Evolutionary conservation across 37 sponge, comb jelly and placozoan species (phyloP), one percentile per base, ranked within the genome.

Genomic region (Aphrocallistes beatrix): DNA sequence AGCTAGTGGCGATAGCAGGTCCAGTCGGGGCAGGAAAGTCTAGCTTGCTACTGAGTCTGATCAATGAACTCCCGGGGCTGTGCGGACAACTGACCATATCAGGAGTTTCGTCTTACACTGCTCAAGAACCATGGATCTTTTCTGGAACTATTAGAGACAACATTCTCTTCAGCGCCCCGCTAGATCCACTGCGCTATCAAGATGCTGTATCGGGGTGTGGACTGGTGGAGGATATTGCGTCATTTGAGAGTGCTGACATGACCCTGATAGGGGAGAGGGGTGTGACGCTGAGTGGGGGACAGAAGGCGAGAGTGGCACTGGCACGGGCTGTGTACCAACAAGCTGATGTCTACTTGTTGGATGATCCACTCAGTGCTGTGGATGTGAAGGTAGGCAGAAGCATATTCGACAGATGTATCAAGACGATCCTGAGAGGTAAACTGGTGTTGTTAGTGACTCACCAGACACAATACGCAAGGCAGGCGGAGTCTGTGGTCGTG

Each of bases 301-400:
- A 87, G 82, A 87, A 87, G 51, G 51, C 82, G 50, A 9, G 87
- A 34, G 87, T 87, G 23, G 81, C 87, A 1, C 87, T 87, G 25
- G 87, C 87, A 19, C 39, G 85, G 10, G 39, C 85, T 47, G 85
- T 51, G 28, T 84, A 84, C 42, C 36, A 51, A 10, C 9, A 84
- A 39, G 85, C 85, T 51, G 85, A 38, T 36, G 69, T 84, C 16
- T 84, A 84, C 85, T 23, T 84, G 30, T 37, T 84, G 6, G 85
- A 84, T 84, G 85, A 84, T 42, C 85, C 85, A 13, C 37, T 87
- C 8, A 84, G 85, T 42, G 69, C 85, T 42, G 85, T 84, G 19
- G 85, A 84, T 36, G 39, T 21, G 8, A 21, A 81, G 23, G 85
- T 84, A 23, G 85, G 51, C 16, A 38, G 37, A 42, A n/a, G 69